Evolutionary conservation across 2,113 vertebrate species (phyloP).

Genomic region (Mustelus asterias): DNA sequence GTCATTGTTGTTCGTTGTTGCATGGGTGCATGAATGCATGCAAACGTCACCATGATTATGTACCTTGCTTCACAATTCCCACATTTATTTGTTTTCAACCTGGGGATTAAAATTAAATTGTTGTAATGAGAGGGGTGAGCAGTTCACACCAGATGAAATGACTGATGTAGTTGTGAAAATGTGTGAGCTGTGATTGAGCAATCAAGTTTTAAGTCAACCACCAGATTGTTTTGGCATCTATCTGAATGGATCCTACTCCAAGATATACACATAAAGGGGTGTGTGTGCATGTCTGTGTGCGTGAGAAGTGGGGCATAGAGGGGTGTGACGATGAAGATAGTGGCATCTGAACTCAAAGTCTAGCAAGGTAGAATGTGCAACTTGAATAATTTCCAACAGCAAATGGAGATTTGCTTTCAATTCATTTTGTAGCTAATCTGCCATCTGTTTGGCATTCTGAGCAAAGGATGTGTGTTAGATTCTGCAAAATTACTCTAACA

Average conservation of each 20-base stretch:
- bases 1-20: background rate
- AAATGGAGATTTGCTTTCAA: background rate
- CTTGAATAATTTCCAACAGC: background rate
- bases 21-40: background rate
- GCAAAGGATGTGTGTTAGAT: background rate
- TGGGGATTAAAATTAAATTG: background rate
- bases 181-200: background rate
- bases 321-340: background rate
- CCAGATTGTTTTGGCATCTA: background rate
- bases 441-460: conserved; percentile 3
- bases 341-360: background rate
- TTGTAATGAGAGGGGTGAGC: background rate
- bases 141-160: background rate
- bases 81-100: background rate
- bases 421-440: conserved; percentile 8
- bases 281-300: too few relatives aligned
- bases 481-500: background rate
- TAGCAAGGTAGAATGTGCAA: background rate
- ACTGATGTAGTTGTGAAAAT: background rate
- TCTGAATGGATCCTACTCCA: background rate
- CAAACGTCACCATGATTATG: background rate
- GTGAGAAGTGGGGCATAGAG: background rate
- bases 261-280: background rate
- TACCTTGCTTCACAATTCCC: background rate
- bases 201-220: background rate